These are phyloP conservation scores for Tauraco hartlaubi DNA, from an alignment of 2,797 vertebrate species.

Conservation along the genomic window DNA sequence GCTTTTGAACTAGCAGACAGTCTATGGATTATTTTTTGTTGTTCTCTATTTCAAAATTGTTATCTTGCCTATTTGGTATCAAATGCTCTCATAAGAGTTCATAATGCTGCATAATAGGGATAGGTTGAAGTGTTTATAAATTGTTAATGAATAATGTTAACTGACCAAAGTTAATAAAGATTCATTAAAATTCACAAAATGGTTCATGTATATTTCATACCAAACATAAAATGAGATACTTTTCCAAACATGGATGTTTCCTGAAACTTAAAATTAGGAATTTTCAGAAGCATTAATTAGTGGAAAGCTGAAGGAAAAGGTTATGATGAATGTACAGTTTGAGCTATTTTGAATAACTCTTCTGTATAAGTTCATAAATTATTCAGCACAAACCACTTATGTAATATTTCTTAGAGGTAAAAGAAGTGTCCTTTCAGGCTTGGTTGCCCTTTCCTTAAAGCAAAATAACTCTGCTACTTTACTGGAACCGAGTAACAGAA, in stretches of 20 bases:
- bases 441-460: constrained; percentile 46
- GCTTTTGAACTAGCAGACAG: neutral
- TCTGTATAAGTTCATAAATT: constrained; percentile 56
- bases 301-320: constrained; percentile 19
- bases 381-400: constrained; percentile 60
- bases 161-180: constrained; percentile 57
- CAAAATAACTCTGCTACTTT: constrained; percentile 39
- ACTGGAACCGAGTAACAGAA: constrained; percentile 52
- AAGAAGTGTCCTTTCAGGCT: constrained; percentile 39
- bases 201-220: constrained; percentile 57
- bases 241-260: constrained; percentile 43
- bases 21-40: neutral
- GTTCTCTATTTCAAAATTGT: neutral
- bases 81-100: constrained; percentile 38
- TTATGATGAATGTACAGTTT: neutral
- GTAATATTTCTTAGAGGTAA: constrained; percentile 60
- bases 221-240: constrained; percentile 44
- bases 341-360: constrained; percentile 31
- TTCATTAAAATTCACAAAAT: constrained; percentile 69
- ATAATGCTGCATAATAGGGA: constrained; percentile 43
- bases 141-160: constrained; percentile 56
- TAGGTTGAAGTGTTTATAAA: constrained; percentile 63
- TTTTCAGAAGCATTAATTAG: constrained; percentile 52
- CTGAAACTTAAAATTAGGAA: constrained; percentile 43
- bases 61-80: constrained; percentile 11